Evolutionary conservation across 2,113 vertebrate species (phyloP), one percentile per base, ranked within the genome.

Genomic region (Siphamia tubifer): DNA sequence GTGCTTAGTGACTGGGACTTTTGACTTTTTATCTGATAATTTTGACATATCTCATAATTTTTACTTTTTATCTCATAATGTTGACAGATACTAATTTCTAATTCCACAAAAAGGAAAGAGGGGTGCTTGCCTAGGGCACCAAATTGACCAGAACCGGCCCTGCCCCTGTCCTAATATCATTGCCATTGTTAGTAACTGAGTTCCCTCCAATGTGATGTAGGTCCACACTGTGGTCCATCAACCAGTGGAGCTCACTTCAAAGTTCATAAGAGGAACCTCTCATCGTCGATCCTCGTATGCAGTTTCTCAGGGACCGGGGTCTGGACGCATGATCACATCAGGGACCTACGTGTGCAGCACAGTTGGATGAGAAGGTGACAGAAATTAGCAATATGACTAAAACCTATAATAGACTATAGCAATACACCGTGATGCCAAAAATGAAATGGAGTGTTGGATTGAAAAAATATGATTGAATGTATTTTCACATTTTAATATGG

Each of bases 231-330:
- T 55, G 5, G 30, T 51, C 15, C 8, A 1, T 8, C 40, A 63
- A 1, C 6, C 55, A 0, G 78, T 89, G 72, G 92, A 93, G 70
- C 52, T 95, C 6, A 56, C 35, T 0, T 77, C 89, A 2, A 64
- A 62, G 0, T 5, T 92, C 8, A 77, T 8, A 0, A 79, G 91
- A 0, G 53, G 67, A 1, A 51, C 86, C 0, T 19, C 81, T 1
- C 9, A 4, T 12, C 90, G 90, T 3, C 92, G 87, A 3, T 97
- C 95, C 19, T 92, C 94, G 32, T 95, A 95, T 0, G 94, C 94
- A 16, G 87, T 96, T 85, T 95, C 94, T 6, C 95, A 96, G 84
- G 91, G 69, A 11, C 88, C 87, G 16, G 94, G 93, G 24, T 91
- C 92, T 0, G 92, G 91, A 0, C 56, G 85, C 4, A 87, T 95